Conservation (phyloP, 2,113 vertebrate species). For the Conger conger region DNA sequence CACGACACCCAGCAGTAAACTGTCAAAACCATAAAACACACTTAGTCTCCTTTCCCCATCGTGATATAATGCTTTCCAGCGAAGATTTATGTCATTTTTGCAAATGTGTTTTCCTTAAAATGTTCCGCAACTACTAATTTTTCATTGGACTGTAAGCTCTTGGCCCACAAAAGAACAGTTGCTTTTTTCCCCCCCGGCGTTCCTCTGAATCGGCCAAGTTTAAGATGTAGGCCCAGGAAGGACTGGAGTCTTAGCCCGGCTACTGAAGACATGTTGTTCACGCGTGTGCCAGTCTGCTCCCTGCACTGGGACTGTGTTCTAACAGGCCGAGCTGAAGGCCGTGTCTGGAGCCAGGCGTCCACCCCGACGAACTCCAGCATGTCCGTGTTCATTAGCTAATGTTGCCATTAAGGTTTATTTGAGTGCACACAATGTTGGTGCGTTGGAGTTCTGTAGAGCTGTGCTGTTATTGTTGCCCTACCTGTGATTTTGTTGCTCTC, state of each 20-base stretch:
- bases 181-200: neutral
- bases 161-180: neutral
- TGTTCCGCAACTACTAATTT: neutral
- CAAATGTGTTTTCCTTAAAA: neutral
- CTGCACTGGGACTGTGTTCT: neutral
- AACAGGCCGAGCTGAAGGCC: neutral
- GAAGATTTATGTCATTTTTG: slow-evolving; percentile 4
- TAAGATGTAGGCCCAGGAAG: neutral
- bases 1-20: neutral
- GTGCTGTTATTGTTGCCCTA: too few species aligned
- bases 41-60: neutral
- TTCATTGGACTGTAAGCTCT: neutral
- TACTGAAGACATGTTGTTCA: neutral
- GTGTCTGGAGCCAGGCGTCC: neutral
- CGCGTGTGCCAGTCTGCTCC: neutral
- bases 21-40: neutral
- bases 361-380: neutral
- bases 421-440: neutral
- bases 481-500: too few species aligned
- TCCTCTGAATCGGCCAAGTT: slow-evolving; percentile 9
- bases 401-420: neutral
- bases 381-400: neutral
- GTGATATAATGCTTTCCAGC: neutral
- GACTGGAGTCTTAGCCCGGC: slow-evolving; percentile 1
- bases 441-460: neutral